Percentiles rank a stretch among this genome's conserved stretches.
These are phyloP conservation scores for Polymixis lichenea DNA, from an alignment of 2,888 invertebrate species.

Conservation along the genomic window DNA sequence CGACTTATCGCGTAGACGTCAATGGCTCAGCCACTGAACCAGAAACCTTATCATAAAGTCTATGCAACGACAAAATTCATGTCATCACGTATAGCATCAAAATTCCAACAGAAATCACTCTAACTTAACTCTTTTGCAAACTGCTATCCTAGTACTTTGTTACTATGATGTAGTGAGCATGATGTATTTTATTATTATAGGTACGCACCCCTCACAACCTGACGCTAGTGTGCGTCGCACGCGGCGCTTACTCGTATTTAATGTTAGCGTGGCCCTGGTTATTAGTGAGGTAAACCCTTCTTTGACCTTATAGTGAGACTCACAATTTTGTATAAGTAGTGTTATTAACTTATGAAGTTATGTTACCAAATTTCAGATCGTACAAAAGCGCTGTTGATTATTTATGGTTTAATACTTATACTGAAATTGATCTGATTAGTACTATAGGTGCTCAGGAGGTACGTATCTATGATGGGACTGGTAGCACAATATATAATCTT, in stretches of 20 bases:
- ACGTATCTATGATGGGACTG: not conserved
- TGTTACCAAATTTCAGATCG: slow-evolving; percentile 1
- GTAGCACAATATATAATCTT: not conserved
- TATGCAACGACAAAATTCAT: not conserved
- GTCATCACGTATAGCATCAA: not conserved
- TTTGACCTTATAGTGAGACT: slow-evolving; percentile 50
- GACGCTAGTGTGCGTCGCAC: slow-evolving; percentile 28
- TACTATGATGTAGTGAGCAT: slow-evolving; percentile 10
- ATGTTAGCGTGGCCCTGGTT: slow-evolving; percentile 53
- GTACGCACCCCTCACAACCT: slow-evolving; percentile 17
- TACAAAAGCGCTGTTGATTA: not conserved
- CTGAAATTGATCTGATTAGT: not conserved
- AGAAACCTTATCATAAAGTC: not conserved
- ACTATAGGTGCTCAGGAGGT: too few relatives aligned
- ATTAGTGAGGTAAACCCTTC: slow-evolving; percentile 53
- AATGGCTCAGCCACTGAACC: not conserved
- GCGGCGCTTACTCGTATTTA: slow-evolving; percentile 23
- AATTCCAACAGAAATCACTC: not conserved
- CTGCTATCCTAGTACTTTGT: not conserved
- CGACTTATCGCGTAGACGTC: too few relatives aligned
- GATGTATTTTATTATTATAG: slow-evolving; percentile 25
- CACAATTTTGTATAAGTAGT: slow-evolving; percentile 42
- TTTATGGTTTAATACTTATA: not conserved
- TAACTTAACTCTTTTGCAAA: not conserved
- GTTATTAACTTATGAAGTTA: slow-evolving; percentile 25